Percentiles rank a stretch among this genome's conserved stretches.
phyloP scores from a whole-genome alignment of 2,797 vertebrate genomes.

The Cetoscarus ocellatus region DNA sequence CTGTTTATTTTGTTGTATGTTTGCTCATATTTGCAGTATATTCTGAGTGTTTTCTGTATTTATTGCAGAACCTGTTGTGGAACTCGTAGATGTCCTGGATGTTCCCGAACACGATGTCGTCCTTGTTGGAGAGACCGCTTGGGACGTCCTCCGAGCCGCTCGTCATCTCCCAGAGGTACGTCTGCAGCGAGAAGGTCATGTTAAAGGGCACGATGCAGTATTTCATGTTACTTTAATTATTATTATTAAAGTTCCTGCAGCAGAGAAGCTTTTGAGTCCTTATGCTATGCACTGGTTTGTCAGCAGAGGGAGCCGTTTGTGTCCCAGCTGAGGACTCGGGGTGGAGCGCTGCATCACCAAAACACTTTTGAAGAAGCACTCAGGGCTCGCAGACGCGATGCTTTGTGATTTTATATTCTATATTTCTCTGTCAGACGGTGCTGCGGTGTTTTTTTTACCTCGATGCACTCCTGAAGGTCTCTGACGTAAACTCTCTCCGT shows the following conservation, averaged over 20 bases:
- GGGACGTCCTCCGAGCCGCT: slow-evolving; percentile 97
- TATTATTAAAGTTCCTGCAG: neutral
- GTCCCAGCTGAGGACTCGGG: neutral
- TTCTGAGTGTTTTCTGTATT: neutral
- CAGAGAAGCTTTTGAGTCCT: too few relatives aligned
- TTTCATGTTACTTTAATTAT: too few relatives aligned
- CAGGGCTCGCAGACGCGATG: neutral
- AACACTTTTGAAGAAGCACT: too few relatives aligned
- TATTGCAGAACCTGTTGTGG: slow-evolving; percentile 84
- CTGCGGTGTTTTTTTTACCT: slow-evolving; percentile 80
- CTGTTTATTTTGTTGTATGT: too few relatives aligned
- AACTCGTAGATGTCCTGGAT: slow-evolving; percentile 99
- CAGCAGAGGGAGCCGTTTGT: slow-evolving; percentile 11
- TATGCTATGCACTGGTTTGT: neutral
- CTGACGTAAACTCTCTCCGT: slow-evolving; percentile 96
- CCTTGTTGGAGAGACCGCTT: slow-evolving; percentile 92
- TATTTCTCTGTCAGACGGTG: neutral
- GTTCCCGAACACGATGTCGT: slow-evolving; percentile 97
- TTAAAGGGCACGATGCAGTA: neutral
- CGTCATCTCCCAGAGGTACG: slow-evolving; percentile 99
- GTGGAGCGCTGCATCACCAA: too few relatives aligned
- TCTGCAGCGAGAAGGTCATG: slow-evolving; percentile 76
- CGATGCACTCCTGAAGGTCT: slow-evolving; percentile 96
- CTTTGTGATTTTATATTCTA: too few relatives aligned
- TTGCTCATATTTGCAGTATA: too few relatives aligned